Evolutionary conservation across 2,113 vertebrate genomes (phyloP).

Genomic region (Ictalurus furcatus): DNA sequence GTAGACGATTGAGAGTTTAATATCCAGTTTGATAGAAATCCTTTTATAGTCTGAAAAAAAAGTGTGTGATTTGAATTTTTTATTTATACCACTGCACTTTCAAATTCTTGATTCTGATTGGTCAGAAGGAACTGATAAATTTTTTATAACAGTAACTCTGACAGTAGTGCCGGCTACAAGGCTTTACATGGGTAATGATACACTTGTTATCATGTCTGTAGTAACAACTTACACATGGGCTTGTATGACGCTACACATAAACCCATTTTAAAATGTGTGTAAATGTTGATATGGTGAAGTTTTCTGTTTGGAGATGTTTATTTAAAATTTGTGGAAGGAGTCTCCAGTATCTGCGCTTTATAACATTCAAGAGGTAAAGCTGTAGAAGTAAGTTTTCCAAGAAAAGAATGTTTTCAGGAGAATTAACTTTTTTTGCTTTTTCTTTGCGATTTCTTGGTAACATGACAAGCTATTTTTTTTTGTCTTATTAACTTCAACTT

Average conservation of each 20-base stretch:
- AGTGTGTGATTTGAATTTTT: neutral
- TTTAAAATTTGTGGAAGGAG: neutral
- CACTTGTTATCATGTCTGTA: neutral
- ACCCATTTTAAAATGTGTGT: neutral
- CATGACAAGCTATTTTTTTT: neutral
- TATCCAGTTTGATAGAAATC: neutral
- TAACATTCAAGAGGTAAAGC: neutral
- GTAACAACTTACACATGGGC: neutral
- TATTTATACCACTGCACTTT: neutral
- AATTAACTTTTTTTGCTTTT: neutral
- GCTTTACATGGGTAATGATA: neutral
- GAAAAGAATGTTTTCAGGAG: neutral
- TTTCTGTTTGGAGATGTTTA: neutral
- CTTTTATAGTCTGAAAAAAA: neutral
- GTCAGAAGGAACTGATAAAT: neutral
- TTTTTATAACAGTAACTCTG: neutral
- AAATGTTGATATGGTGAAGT: neutral
- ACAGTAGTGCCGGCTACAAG: neutral
- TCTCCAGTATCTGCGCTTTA: neutral
- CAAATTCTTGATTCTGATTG: neutral
- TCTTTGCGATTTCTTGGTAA: neutral
- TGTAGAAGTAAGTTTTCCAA: neutral
- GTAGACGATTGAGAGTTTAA: neutral
- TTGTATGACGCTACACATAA: neutral
- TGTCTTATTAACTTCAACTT: neutral